phyloP scores from a whole-genome alignment of 2,888 invertebrate species.

The Capitulum mitella region DNA sequence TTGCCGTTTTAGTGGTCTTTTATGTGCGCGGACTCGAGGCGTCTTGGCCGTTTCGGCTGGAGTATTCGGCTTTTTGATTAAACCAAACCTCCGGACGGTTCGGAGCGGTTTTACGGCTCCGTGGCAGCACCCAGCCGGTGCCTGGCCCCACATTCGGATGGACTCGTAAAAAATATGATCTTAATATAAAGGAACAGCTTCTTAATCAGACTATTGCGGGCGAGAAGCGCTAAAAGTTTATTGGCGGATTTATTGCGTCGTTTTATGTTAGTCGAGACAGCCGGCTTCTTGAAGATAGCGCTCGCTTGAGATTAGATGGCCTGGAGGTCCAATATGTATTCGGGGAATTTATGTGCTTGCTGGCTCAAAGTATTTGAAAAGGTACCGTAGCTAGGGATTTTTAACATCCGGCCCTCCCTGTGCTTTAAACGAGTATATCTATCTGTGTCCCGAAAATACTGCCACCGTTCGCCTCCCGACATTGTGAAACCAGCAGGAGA shows the following conservation, averaged over 20 bases:
- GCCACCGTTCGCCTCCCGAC: too few species aligned
- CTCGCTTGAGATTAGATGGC: background rate
- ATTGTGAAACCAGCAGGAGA: too few species aligned
- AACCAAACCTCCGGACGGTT: background rate
- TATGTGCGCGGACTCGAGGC: background rate
- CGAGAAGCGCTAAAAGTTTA: slow-evolving; percentile 1
- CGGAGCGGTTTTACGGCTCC: background rate
- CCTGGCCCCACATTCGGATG: background rate
- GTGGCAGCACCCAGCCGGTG: background rate
- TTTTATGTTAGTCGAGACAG: background rate
- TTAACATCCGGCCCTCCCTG: too few species aligned
- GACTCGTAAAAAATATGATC: slow-evolving; percentile 19
- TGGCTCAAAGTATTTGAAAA: background rate
- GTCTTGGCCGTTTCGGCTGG: slow-evolving; percentile 13
- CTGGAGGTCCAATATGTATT: background rate
- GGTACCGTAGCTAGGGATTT: too few species aligned
- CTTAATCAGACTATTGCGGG: slow-evolving; percentile 20
- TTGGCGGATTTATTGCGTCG: background rate
- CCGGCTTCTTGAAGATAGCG: background rate
- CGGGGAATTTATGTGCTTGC: background rate
- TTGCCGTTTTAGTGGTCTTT: slow-evolving; percentile 19
- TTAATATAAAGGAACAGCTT: slow-evolving; percentile 23
- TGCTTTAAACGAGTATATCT: too few species aligned
- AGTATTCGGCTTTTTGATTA: slow-evolving; percentile 22
- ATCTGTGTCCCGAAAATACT: too few species aligned